phyloP scores from a whole-genome alignment of 2,888 invertebrate species.

The Minunthozetes semirufus region DNA sequence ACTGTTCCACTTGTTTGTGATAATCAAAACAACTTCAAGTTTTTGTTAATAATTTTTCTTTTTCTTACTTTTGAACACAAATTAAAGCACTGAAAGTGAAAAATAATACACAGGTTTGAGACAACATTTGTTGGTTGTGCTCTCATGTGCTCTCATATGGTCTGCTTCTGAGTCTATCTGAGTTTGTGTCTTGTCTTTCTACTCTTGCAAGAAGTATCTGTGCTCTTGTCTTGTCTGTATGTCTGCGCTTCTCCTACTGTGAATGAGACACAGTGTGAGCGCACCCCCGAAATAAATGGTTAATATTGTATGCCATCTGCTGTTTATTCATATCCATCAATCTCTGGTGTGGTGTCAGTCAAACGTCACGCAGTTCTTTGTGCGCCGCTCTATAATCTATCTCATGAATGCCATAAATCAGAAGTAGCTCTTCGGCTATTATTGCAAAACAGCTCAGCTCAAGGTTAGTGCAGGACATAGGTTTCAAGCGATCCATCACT shows the following conservation, averaged over 20 bases:
- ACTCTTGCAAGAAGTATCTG: too few relatives aligned
- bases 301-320: constrained; percentile 27
- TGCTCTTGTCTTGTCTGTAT: neutral
- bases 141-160: too few relatives aligned
- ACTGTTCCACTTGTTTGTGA: neutral
- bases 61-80: neutral
- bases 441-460: constrained; percentile 21
- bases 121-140: too few relatives aligned
- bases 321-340: constrained; percentile 31
- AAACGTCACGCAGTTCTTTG: constrained; percentile 27
- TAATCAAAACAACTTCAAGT: neutral
- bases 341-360: constrained; percentile 27
- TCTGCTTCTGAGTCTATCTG: too few relatives aligned
- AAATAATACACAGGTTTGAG: too few relatives aligned
- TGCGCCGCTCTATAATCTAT: constrained; percentile 31
- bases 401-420: constrained; percentile 29
- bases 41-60: constrained; percentile 5
- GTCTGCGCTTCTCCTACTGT: constrained; percentile 4
- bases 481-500: constrained; percentile 31
- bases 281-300: constrained; percentile 27
- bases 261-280: constrained; percentile 8
- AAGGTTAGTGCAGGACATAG: constrained; percentile 28
- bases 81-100: too few relatives aligned
- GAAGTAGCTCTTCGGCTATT: constrained; percentile 27
- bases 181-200: too few relatives aligned